Base-by-base conservation (phyloP, 2,888 invertebrate genomes). In the Epistrophe eligans region DNA sequence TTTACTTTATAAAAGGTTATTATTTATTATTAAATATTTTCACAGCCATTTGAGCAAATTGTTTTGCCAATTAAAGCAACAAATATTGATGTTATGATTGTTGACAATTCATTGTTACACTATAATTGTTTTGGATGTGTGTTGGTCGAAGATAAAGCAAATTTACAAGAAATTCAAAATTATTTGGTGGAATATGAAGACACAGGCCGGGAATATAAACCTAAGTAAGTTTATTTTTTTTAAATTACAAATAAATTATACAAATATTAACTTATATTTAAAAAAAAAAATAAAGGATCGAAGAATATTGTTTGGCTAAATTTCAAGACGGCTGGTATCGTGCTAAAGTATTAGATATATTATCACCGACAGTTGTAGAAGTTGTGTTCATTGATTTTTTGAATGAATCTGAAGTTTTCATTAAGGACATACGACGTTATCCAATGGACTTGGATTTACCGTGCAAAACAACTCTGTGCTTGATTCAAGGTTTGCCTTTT, bases 371-470 rank as follows among this genome's bases (percentile, higher is more conserved):
- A 45, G 58, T 73, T 24, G 89, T 88, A 43, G 77, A 85, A 32
- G 89, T 90, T 0, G 81, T 90, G 10, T 90, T 90, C 32, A 88
- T 90, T n/a, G 90, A 90, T 76, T 90, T 89, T 45, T 82, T 89
- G 1, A 90, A 90, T 60, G 90, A 90, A 71, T 77, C 77, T 8
- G 71, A 79, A 35, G 48, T 90, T 24, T 62, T 72, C 4, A 80
- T 83, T 2, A 57, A 72, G 1, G 83, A 88, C 17, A 90, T 90
- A 40, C 88, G 90, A 10, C 89, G 89, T 0, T 90, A 90, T 88
- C 90, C 90, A 4, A 74, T 80, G 80, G 88, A 89, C 13, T 77
- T 90, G 32, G 88, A 72, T 24, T 13, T 67, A 0, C 88, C 89
- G 6, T 90, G 90, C 58, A 87, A 76, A 1, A 89, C 90, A 6